These are phyloP conservation scores for Climacteris rufus DNA, from an alignment of 2,113 vertebrate genomes.

Conservation along the genomic window DNA sequence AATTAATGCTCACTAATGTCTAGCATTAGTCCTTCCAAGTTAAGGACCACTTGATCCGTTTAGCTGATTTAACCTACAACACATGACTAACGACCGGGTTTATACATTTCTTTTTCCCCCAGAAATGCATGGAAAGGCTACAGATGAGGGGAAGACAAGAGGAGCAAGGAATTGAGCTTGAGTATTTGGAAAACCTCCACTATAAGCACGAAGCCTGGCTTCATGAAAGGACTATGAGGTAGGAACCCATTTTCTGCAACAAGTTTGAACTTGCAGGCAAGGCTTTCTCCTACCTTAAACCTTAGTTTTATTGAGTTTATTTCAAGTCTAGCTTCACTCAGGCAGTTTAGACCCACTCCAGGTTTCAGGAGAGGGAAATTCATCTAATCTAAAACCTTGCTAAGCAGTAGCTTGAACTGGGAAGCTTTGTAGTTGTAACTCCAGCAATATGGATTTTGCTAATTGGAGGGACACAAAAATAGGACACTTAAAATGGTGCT, in stretches of 20 bases:
- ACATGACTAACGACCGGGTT: not conserved
- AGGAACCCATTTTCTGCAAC: not conserved
- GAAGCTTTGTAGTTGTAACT: not conserved
- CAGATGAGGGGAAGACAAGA: slow-evolving; percentile 76
- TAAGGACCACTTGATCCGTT: not conserved
- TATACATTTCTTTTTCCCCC: not conserved
- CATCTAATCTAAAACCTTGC: not conserved
- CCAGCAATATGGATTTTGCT: not conserved
- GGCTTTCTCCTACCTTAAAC: not conserved
- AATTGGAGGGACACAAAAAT: not conserved
- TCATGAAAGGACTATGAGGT: slow-evolving; percentile 75
- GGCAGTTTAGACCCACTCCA: not conserved
- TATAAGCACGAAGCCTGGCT: slow-evolving; percentile 85
- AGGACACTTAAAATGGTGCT: not conserved
- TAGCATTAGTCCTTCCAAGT: not conserved
- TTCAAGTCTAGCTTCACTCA: not conserved
- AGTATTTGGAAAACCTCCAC: slow-evolving; percentile 85
- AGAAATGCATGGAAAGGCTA: slow-evolving; percentile 85
- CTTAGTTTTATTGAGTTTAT: not conserved
- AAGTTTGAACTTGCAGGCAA: not conserved
- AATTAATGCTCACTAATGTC: not conserved
- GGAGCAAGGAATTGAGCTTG: slow-evolving; percentile 81
- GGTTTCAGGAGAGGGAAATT: not conserved
- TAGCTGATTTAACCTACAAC: not conserved
- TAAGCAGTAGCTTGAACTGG: not conserved